Conservation (phyloP, 2,113 vertebrate genomes). For the Rhizomys pruinosus region DNA sequence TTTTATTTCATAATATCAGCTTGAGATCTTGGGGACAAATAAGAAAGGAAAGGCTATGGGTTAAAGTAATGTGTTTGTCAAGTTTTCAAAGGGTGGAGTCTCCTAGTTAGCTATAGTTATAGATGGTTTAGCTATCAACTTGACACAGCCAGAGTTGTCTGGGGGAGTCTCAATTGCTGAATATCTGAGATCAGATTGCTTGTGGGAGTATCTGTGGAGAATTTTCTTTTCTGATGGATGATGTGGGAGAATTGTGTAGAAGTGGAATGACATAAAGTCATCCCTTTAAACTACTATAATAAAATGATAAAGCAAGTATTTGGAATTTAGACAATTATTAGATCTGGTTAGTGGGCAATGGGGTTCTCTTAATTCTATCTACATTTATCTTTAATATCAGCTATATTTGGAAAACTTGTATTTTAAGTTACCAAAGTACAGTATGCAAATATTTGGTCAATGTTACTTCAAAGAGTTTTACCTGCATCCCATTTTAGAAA, state of each 20-base stretch:
- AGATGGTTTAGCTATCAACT: too few relatives aligned
- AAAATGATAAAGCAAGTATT: neutral
- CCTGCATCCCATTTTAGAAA: neutral
- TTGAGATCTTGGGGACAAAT: too few relatives aligned
- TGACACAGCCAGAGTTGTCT: too few relatives aligned
- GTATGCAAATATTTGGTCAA: neutral
- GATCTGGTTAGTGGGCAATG: neutral
- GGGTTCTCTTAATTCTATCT: neutral
- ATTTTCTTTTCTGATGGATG: too few relatives aligned
- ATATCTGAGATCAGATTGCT: too few relatives aligned
- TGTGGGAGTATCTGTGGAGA: too few relatives aligned
- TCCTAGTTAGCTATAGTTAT: too few relatives aligned
- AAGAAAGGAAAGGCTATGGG: too few relatives aligned
- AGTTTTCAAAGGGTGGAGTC: too few relatives aligned
- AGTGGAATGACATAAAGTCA: neutral
- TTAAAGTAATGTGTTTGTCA: too few relatives aligned
- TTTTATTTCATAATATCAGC: too few relatives aligned
- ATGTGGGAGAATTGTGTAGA: neutral
- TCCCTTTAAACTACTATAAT: neutral
- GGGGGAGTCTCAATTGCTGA: too few relatives aligned
- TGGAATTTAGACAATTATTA: neutral
- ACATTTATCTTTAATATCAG: neutral
- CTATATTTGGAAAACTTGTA: neutral
- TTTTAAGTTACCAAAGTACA: neutral
- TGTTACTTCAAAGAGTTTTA: neutral